Conservation (phyloP, 2,888 invertebrate species). For the Pollenia angustigena region DNA sequence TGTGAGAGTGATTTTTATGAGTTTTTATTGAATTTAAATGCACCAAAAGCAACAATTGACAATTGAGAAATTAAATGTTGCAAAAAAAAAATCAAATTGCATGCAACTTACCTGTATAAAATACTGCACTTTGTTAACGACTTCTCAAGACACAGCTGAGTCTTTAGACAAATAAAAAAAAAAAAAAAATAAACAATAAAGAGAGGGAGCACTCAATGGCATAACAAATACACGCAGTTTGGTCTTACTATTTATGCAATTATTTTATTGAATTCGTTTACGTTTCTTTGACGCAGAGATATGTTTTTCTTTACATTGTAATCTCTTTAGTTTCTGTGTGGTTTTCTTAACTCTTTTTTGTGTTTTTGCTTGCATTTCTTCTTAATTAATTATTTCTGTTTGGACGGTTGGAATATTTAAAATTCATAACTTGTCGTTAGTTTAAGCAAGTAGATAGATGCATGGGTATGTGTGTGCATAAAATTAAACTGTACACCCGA, state of each 20-base stretch:
- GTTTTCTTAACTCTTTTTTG: constrained; percentile 47
- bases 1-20: constrained; percentile 59
- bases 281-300: constrained; percentile 45
- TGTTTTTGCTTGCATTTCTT: constrained; percentile 35
- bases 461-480: not conserved
- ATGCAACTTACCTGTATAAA: constrained; percentile 53
- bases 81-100: constrained; percentile 75
- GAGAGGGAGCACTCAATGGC: not conserved
- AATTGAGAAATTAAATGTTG: constrained; percentile 70
- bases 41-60: constrained; percentile 68
- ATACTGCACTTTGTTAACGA: constrained; percentile 45
- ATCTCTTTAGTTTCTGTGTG: constrained; percentile 45
- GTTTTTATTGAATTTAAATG: constrained; percentile 65
- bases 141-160: constrained; percentile 38
- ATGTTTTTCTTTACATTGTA: constrained; percentile 51
- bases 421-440: constrained; percentile 69
- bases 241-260: constrained; percentile 66
- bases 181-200: not conserved
- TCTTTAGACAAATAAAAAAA: constrained; percentile 30
- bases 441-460: constrained; percentile 29
- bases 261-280: constrained; percentile 54
- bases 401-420: constrained; percentile 48
- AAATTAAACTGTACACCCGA: constrained; percentile 26
- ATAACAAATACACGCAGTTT: constrained; percentile 5
- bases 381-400: constrained; percentile 65